Conservation (phyloP, 2,113 vertebrate species). For the Hymenochirus boettgeri region DNA sequence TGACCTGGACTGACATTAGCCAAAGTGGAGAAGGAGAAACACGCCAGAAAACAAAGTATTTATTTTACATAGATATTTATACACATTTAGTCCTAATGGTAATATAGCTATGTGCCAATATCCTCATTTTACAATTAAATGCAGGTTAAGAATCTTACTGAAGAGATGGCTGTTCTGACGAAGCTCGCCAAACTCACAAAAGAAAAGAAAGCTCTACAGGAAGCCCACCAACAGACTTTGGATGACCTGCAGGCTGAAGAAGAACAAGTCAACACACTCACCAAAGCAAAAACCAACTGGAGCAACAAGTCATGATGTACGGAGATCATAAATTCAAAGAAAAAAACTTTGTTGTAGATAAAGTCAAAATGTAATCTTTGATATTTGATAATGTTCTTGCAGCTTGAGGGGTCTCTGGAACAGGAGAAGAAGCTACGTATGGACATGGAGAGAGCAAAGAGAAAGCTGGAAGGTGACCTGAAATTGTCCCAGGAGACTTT, state of each 20-base stretch:
- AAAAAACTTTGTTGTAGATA: background rate
- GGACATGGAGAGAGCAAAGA: constrained; percentile 77
- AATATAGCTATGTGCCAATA: too few species aligned
- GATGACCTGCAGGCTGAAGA: constrained; percentile 66
- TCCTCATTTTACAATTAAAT: constrained; percentile 35
- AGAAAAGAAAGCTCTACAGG: constrained; percentile 69
- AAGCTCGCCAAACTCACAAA: constrained; percentile 76
- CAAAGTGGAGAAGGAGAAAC: constrained; percentile 80
- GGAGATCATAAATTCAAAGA: constrained; percentile 1
- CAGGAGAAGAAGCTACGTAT: constrained; percentile 80
- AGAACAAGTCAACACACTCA: constrained; percentile 54
- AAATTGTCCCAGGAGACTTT: constrained; percentile 69
- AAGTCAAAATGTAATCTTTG: background rate
- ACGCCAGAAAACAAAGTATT: constrained; percentile 76
- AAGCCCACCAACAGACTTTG: constrained; percentile 65
- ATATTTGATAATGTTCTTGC: constrained; percentile 16
- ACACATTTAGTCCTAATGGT: too few species aligned
- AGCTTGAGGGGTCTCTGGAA: constrained; percentile 78
- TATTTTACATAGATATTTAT: too few species aligned
- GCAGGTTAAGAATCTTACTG: constrained; percentile 71
- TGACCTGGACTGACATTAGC: constrained; percentile 69
- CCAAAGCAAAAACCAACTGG: constrained; percentile 58
- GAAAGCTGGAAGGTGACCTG: constrained; percentile 75
- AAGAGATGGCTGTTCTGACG: constrained; percentile 77
- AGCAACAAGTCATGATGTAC: constrained; percentile 67